phyloP scores from a whole-genome alignment of 2,113 vertebrate genomes.

The Sarotherodon lohbergeri region DNA sequence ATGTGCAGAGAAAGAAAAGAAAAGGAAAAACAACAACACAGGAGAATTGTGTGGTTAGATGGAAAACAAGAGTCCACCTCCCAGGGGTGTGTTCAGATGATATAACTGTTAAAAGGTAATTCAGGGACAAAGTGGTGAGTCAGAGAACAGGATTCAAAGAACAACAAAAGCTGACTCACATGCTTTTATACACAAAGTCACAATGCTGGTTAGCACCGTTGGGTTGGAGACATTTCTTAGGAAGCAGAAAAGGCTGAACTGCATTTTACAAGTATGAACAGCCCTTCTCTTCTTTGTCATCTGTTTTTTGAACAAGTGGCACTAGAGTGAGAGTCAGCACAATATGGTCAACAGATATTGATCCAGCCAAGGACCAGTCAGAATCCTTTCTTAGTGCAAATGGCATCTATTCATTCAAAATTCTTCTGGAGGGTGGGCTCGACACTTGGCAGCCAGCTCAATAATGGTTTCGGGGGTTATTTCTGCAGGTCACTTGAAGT shows the following conservation, averaged over 20 bases:
- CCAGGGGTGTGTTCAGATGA: neutral
- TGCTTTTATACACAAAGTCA: neutral
- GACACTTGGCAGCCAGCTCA: no score
- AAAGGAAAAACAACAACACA: neutral
- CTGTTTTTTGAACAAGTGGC: neutral
- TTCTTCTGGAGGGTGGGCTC: neutral
- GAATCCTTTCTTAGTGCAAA: neutral
- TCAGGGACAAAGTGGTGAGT: slow-evolving; percentile 3
- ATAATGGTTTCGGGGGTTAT: neutral
- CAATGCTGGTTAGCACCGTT: neutral
- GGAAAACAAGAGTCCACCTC: neutral
- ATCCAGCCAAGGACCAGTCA: neutral
- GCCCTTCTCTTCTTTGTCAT: neutral
- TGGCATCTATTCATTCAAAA: neutral
- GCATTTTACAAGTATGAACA: neutral
- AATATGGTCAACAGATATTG: neutral
- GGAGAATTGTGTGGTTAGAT: neutral
- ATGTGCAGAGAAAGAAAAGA: neutral
- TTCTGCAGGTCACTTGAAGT: neutral
- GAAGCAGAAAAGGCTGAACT: neutral
- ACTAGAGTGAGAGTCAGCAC: neutral
- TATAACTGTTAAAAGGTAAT: neutral
- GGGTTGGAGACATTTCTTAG: neutral
- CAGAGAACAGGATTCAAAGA: neutral
- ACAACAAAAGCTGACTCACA: neutral